A percentile compares a stretch with the other conserved stretches of the same genome.
Conservation (phyloP, 2,797 vertebrate genomes). For the Oceanodroma leucorhoa region DNA sequence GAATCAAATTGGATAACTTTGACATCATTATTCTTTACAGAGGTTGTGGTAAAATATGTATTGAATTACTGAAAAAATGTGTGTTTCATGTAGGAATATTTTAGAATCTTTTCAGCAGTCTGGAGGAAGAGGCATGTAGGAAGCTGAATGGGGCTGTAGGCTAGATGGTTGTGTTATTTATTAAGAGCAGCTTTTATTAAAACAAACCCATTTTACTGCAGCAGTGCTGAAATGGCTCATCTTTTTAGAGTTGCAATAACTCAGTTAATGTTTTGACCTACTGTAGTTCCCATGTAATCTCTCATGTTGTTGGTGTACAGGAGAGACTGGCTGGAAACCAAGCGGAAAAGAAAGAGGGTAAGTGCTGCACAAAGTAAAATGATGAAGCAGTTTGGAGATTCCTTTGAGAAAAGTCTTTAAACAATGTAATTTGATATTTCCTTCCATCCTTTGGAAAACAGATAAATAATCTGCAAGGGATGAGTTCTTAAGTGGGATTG, state of each 20-base stretch:
- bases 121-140: not conserved
- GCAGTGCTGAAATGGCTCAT: constrained; percentile 13
- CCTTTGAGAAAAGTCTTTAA: not conserved
- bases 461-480: not conserved
- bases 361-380: constrained; percentile 28
- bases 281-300: constrained; percentile 67
- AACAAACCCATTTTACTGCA: not conserved
- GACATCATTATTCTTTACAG: not conserved
- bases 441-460: not conserved
- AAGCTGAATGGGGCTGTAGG: not conserved
- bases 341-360: constrained; percentile 88
- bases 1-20: not conserved
- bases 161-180: not conserved
- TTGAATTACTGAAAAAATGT: not conserved
- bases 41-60: not conserved
- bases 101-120: not conserved
- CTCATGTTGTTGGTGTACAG: constrained; percentile 74
- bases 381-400: not conserved
- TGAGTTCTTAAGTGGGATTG: not conserved
- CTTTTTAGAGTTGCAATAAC: constrained; percentile 42
- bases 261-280: constrained; percentile 54
- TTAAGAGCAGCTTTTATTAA: constrained; percentile 15
- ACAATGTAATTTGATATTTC: not conserved
- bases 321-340: constrained; percentile 96
- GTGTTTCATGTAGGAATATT: not conserved